Conservation (phyloP, 2,113 vertebrate genomes). For the Cyanocitta stelleri region DNA sequence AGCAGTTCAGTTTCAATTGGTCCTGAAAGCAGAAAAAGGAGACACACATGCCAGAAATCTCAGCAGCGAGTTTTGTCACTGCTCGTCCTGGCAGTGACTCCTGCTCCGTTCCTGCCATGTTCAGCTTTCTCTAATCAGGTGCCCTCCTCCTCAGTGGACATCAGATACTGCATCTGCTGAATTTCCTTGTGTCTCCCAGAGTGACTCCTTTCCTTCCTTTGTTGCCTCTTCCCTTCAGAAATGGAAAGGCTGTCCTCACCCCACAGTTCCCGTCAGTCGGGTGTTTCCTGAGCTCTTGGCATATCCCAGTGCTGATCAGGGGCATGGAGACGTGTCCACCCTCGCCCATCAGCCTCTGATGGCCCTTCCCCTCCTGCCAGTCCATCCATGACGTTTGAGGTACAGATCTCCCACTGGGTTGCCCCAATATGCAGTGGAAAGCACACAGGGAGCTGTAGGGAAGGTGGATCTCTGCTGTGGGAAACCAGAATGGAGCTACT, state of each 20-base stretch:
- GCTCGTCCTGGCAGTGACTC: background rate
- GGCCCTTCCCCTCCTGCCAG: background rate
- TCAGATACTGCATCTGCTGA: background rate
- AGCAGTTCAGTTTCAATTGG: background rate
- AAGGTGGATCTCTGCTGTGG: background rate
- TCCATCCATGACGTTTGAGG: background rate
- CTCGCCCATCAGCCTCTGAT: background rate
- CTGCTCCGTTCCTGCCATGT: background rate
- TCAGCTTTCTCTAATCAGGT: background rate
- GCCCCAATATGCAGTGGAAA: background rate
- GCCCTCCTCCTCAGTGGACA: background rate
- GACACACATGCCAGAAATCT: background rate
- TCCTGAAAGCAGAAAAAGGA: background rate
- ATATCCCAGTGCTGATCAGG: background rate
- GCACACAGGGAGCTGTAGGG: background rate
- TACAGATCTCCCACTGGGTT: background rate
- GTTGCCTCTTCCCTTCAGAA: background rate
- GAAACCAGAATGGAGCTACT: background rate
- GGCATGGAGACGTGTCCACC: background rate
- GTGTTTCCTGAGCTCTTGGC: background rate
- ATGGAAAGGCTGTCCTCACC: background rate
- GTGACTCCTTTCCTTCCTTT: background rate
- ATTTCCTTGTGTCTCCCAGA: background rate
- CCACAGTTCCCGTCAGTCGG: rapidly evolving
- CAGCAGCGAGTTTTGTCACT: background rate